Evolutionary conservation across 2,113 vertebrate species (phyloP).

Genomic region (Sylvicapra grimmia): DNA sequence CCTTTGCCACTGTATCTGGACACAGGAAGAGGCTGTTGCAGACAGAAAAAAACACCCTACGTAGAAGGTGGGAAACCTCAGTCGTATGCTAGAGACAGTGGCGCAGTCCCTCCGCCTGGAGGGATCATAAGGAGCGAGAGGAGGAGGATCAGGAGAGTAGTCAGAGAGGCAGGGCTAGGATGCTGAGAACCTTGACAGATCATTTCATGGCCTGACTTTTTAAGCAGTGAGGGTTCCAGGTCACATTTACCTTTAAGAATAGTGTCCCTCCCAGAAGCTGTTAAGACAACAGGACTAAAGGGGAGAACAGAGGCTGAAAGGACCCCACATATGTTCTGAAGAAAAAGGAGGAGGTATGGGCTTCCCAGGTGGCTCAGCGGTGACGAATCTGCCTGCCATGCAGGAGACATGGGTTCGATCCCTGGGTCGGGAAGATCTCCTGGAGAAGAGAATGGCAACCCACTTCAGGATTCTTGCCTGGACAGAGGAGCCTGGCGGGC

Average conservation of each 20-base stretch:
- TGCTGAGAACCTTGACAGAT: neutral
- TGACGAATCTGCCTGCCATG: neutral
- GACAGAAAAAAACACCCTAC: neutral
- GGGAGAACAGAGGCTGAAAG: neutral
- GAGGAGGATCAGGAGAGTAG: neutral
- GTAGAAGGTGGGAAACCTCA: neutral
- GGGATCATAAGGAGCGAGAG: neutral
- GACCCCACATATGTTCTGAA: neutral
- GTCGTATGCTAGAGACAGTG: accelerated
- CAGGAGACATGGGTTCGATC: neutral
- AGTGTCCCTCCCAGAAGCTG: neutral
- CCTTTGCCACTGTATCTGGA: neutral
- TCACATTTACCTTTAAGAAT: conserved; percentile 7
- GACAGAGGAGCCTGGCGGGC: neutral
- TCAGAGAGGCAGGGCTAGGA: neutral
- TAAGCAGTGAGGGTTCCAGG: neutral
- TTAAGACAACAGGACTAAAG: neutral
- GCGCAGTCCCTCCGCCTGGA: neutral
- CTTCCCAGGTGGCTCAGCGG: neutral
- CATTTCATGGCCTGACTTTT: neutral
- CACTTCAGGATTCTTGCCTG: neutral
- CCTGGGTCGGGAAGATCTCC: neutral
- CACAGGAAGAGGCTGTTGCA: neutral
- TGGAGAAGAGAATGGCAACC: neutral
- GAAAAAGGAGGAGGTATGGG: neutral